These are phyloP conservation scores for Phyllotreta cruciferae DNA, from an alignment of 2,888 invertebrate genomes.

Conservation along the genomic window DNA sequence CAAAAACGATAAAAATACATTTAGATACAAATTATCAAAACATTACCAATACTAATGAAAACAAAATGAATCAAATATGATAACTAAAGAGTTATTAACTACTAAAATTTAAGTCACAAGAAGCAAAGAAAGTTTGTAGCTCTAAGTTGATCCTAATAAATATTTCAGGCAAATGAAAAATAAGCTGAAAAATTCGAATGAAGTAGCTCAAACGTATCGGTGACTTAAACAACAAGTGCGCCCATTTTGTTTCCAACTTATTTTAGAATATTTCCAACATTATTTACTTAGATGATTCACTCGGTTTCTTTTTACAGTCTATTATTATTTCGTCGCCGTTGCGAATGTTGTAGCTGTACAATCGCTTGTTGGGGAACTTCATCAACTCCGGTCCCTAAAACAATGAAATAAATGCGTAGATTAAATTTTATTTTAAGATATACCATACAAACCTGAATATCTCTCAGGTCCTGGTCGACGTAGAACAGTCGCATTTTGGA, in stretches of 20 bases:
- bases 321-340: constrained; percentile 92
- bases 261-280: constrained; percentile 2
- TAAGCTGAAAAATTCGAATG: too few species aligned
- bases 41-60: neutral
- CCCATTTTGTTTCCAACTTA: constrained; percentile 15
- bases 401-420: neutral
- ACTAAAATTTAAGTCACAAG: too few species aligned
- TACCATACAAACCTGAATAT: constrained; percentile 54
- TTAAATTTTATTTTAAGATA: neutral
- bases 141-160: too few species aligned
- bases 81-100: too few species aligned
- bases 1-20: constrained; percentile 1
- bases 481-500: constrained; percentile 89
- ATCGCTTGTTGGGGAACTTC: constrained; percentile 85
- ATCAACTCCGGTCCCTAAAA: constrained; percentile 85
- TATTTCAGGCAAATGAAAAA: neutral
- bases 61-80: neutral
- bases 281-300: constrained; percentile 32
- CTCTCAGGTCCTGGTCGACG: constrained; percentile 80
- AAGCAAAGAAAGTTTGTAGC: too few species aligned
- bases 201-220: neutral
- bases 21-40: constrained; percentile 3
- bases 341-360: constrained; percentile 89
- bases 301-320: constrained; percentile 68
- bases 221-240: constrained; percentile 12